phyloP scores from a whole-genome alignment of 2,113 vertebrate genomes.

The Psilopogon haemacephalus region DNA sequence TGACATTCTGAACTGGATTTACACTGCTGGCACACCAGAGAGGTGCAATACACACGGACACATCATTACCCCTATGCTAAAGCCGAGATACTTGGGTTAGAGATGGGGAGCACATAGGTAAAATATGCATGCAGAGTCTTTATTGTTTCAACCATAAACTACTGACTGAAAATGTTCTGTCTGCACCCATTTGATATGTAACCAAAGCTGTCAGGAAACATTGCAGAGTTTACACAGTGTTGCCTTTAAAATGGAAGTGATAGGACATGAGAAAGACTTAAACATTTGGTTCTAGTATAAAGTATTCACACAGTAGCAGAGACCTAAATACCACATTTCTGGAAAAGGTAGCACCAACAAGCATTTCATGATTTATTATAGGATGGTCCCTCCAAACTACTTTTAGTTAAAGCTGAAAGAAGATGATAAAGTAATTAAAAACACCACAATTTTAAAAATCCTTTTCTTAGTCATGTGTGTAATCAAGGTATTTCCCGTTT shows the following conservation, averaged over 20 bases:
- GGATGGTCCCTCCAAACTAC: neutral
- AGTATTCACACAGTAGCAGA: neutral
- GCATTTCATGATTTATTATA: neutral
- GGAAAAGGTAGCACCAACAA: neutral
- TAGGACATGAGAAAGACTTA: slow-evolving; percentile 49
- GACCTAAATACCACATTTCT: neutral
- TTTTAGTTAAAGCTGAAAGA: neutral
- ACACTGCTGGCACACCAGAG: neutral
- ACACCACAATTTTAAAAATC: neutral
- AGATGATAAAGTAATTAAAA: neutral
- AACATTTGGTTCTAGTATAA: slow-evolving; percentile 24
- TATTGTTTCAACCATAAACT: slow-evolving; percentile 45
- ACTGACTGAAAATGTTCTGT: slow-evolving; percentile 41
- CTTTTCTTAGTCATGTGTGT: neutral
- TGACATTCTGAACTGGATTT: slow-evolving; percentile 12
- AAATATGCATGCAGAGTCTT: neutral
- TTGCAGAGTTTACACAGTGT: slow-evolving; percentile 44
- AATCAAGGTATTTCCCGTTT: neutral
- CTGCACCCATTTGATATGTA: slow-evolving; percentile 35
- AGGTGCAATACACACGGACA: neutral
- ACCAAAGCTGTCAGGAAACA: slow-evolving; percentile 63
- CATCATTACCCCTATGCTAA: neutral
- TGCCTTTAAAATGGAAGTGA: slow-evolving; percentile 55
- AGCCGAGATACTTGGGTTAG: slow-evolving; percentile 7
- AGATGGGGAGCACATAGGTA: neutral